Evolutionary conservation across 2,113 vertebrate genomes (phyloP).

Genomic region (Pampusana beccarii): DNA sequence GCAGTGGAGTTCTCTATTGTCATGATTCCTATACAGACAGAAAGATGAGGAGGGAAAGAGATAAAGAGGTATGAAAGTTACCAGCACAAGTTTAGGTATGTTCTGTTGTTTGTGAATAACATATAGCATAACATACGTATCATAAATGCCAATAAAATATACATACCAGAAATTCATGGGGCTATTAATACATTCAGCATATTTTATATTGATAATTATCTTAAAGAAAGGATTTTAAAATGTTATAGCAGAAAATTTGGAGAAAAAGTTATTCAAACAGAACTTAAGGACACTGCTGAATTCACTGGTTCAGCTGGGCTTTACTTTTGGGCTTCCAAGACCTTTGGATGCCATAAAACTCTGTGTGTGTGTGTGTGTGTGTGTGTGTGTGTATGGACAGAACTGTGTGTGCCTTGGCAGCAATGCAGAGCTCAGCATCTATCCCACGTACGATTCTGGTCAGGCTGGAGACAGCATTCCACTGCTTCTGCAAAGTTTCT

Average conservation of each 20-base stretch:
- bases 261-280: not conserved
- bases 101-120: not conserved
- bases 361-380: too few species aligned
- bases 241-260: not conserved
- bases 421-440: not conserved
- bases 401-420: not conserved
- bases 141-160: not conserved
- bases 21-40: not conserved
- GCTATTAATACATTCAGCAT: not conserved
- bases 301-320: not conserved
- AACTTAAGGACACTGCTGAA: not conserved
- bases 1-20: constrained; percentile 36
- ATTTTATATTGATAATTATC: not conserved
- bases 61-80: not conserved
- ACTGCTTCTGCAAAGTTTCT: not conserved
- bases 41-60: not conserved
- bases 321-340: not conserved
- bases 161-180: not conserved
- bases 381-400: not conserved
- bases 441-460: accelerated
- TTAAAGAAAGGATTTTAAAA: not conserved
- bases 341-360: not conserved
- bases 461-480: not conserved
- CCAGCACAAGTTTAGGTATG: not conserved
- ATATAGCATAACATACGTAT: accelerated